A percentile compares a stretch with the other conserved stretches of the same genome.
phyloP scores from a whole-genome alignment of 2,797 vertebrate genomes.

The Gadopsis marmoratus region DNA sequence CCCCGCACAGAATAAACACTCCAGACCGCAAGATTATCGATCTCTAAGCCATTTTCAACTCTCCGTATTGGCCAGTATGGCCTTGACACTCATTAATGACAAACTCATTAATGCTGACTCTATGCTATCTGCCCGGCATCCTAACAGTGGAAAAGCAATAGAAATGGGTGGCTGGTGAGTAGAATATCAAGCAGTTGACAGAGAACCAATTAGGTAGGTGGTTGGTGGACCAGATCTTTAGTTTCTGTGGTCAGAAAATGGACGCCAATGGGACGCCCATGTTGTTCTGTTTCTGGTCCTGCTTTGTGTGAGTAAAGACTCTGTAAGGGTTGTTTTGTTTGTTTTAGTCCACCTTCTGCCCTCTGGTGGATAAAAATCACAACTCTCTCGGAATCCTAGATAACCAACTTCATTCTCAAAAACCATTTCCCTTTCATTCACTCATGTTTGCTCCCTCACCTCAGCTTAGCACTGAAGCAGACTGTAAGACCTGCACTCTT shows the following conservation, averaged over 20 bases:
- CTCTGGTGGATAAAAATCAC: constrained; percentile 21
- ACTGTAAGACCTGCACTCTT: neutral
- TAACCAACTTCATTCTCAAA: neutral
- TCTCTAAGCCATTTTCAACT: neutral
- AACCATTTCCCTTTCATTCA: neutral
- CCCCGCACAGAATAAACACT: neutral
- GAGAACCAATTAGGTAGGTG: constrained; percentile 26
- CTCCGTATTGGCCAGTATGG: neutral
- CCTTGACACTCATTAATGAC: neutral
- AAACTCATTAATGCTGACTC: neutral
- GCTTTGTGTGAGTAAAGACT: neutral
- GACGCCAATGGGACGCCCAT: neutral
- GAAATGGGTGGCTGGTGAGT: neutral
- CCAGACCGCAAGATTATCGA: neutral
- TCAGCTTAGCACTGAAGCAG: neutral
- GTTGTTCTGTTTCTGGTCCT: neutral
- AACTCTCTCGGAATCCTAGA: neutral
- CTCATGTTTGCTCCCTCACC: neutral
- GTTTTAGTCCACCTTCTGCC: neutral
- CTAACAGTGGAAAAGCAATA: constrained; percentile 10
- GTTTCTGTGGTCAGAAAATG: neutral
- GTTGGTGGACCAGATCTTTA: constrained; percentile 4
- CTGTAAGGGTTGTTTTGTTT: neutral
- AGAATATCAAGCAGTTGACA: neutral
- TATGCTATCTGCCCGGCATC: constrained; percentile 10